Conservation (phyloP, 1,140 invertebrate genomes). For the Euura lappo region DNA sequence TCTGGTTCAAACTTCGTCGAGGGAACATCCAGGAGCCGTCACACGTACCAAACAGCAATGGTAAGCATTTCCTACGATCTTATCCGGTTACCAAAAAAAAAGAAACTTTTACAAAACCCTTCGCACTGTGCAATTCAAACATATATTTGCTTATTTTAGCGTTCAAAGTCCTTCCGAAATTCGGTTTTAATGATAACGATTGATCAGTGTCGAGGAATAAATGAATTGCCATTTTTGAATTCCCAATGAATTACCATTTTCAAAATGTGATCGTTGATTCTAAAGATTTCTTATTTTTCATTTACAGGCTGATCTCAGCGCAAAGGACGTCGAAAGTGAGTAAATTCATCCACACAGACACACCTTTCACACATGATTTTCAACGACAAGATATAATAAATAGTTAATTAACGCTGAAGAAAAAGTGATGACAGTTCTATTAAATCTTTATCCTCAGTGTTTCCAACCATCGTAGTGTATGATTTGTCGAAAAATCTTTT, state of each 20-base stretch:
- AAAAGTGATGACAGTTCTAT: not conserved
- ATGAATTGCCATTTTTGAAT: conserved; percentile 9
- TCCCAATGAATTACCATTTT: conserved; percentile 6
- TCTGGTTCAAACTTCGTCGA: conserved; percentile 75
- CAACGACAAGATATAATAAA: not conserved
- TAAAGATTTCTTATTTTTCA: conserved; percentile 21
- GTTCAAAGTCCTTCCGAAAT: no score
- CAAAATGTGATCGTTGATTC: not conserved
- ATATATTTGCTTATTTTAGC: no score
- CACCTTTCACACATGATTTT: not conserved
- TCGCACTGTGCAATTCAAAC: no score
- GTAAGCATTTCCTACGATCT: conserved; percentile 58
- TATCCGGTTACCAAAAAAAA: no score
- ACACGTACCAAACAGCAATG: conserved; percentile 65
- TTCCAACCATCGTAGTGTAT: not conserved
- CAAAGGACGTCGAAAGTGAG: conserved; percentile 79
- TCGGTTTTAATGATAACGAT: no score
- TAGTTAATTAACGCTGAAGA: not conserved
- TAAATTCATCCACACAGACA: conserved; percentile 41
- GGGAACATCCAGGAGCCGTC: conserved; percentile 67
- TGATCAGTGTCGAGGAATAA: no score
- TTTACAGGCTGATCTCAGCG: conserved; percentile 74
- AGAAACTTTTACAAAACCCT: no score
- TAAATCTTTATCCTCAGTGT: not conserved
- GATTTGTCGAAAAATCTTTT: not conserved